Evolutionary conservation across 2,113 vertebrate species (phyloP).

Genomic region (Zingel zingel): DNA sequence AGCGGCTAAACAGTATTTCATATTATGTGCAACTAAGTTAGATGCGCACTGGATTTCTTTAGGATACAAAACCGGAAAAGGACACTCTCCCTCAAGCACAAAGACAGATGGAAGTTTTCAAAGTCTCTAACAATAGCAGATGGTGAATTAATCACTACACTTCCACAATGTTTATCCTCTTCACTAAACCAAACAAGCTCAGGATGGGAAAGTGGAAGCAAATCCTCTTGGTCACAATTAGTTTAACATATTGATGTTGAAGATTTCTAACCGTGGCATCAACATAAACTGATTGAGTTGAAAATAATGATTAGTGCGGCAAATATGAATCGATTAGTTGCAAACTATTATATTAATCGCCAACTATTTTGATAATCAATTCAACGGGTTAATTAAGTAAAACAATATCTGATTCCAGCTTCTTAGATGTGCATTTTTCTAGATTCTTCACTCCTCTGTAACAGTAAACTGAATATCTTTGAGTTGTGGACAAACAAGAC

Average conservation of each 20-base stretch:
- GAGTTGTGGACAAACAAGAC: too few relatives aligned
- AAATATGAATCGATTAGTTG: too few relatives aligned
- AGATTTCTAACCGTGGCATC: background rate
- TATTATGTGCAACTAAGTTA: background rate
- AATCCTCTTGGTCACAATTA: constrained; percentile 43
- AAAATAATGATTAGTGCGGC: background rate
- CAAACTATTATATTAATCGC: too few relatives aligned
- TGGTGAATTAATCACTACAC: constrained; percentile 57
- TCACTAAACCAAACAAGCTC: constrained; percentile 40
- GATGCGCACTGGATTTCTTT: background rate
- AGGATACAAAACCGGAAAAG: constrained; percentile 3
- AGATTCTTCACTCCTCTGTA: too few relatives aligned
- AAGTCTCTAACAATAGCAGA: constrained; percentile 48
- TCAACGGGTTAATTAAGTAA: too few relatives aligned
- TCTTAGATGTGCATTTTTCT: too few relatives aligned
- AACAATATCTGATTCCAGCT: too few relatives aligned
- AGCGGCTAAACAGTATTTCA: background rate
- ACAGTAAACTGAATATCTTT: too few relatives aligned
- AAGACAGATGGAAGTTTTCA: constrained; percentile 55
- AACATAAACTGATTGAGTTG: background rate
- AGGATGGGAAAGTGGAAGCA: constrained; percentile 24
- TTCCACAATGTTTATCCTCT: constrained; percentile 52
- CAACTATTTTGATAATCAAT: too few relatives aligned
- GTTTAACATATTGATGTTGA: constrained; percentile 34
- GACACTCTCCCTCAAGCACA: constrained; percentile 9